phyloP scores from a whole-genome alignment of 2,888 invertebrate species.

The Sicus ferrugineus region DNA sequence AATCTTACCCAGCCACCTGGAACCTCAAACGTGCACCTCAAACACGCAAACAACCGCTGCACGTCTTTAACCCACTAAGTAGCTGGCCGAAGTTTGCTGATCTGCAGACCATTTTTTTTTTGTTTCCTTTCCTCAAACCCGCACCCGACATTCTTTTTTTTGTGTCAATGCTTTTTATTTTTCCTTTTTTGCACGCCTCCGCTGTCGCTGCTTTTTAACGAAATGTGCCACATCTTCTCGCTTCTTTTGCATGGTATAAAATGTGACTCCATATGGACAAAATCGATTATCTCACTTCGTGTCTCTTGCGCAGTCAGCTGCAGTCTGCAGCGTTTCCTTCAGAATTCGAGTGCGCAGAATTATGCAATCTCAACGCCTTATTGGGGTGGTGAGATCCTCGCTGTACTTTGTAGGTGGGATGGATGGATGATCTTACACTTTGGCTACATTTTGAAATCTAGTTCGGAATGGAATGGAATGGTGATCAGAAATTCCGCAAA shows the following conservation, averaged over 20 bases:
- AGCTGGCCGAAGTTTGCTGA: conserved; percentile 11
- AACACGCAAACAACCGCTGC: conserved; percentile 16
- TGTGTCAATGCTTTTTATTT: not conserved
- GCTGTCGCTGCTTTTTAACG: conserved; percentile 20
- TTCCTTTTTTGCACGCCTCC: conserved; percentile 26
- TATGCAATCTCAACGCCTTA: conserved; percentile 17
- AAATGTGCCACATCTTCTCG: conserved; percentile 1
- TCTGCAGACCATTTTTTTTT: conserved; percentile 16
- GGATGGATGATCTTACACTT: not conserved
- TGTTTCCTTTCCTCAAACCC: not conserved
- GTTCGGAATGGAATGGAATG: no score
- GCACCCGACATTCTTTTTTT: not conserved
- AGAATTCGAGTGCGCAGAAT: not conserved
- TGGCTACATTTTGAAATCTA: no score
- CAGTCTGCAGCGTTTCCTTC: not conserved
- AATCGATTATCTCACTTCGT: conserved; percentile 30
- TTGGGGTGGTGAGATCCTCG: not conserved
- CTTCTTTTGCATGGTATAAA: conserved; percentile 16
- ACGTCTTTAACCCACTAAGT: conserved; percentile 34
- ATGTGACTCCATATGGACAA: conserved; percentile 33
- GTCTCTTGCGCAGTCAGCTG: not conserved
- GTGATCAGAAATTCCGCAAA: no score
- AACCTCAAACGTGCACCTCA: no score
- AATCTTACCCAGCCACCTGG: no score
- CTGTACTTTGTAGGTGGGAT: not conserved